phyloP scores from a whole-genome alignment of 2,113 vertebrate species.

The Psammodynastes pulverulentus region DNA sequence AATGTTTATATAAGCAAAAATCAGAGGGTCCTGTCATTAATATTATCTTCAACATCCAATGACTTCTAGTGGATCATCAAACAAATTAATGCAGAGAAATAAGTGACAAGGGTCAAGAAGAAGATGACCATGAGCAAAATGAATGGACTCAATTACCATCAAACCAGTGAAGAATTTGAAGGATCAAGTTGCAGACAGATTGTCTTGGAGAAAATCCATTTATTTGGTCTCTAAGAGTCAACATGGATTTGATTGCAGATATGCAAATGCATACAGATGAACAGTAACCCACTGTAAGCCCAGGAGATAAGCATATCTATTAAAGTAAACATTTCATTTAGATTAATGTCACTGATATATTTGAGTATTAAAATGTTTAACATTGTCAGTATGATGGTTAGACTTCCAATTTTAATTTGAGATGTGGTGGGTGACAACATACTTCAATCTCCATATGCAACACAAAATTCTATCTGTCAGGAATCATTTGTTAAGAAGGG shows the following conservation, averaged over 20 bases:
- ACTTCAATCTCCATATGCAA: fast-evolving
- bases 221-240: neutral
- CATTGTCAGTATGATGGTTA: neutral
- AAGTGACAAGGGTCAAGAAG: neutral
- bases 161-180: neutral
- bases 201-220: neutral
- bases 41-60: neutral
- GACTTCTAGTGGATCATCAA: neutral
- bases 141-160: neutral
- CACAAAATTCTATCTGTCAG: neutral
- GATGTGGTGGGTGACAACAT: fast-evolving
- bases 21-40: neutral
- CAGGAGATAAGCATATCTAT: neutral
- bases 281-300: neutral
- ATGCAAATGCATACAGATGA: neutral
- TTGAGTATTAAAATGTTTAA: neutral
- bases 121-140: neutral
- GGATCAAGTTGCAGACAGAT: neutral
- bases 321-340: neutral
- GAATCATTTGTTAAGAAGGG: constrained; percentile 27
- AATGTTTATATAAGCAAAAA: no score
- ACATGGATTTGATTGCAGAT: neutral
- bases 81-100: neutral
- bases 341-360: neutral
- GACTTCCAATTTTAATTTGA: fast-evolving